A percentile compares a stretch with the other conserved stretches of the same genome.
Evolutionary conservation across 2,888 invertebrate species (phyloP).

Genomic region (Tortrix viridana): DNA sequence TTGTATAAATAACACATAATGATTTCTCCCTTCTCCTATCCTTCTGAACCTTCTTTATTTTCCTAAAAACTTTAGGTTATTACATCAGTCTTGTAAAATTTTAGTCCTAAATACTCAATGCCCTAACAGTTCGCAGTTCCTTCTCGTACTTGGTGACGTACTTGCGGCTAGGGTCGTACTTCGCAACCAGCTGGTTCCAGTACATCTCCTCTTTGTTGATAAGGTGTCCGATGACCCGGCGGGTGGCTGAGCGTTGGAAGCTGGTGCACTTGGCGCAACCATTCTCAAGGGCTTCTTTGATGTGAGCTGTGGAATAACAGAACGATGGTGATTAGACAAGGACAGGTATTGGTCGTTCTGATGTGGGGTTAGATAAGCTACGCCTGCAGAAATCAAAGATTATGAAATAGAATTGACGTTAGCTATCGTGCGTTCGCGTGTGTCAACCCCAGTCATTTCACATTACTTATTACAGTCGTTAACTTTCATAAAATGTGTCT

Average conservation of each 20-base stretch:
- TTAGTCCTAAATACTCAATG: constrained; percentile 31
- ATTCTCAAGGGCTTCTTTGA: constrained; percentile 66
- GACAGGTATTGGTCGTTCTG: too few species aligned
- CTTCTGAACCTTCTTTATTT: not conserved
- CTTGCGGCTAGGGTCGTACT: constrained; percentile 49
- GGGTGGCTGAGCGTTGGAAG: constrained; percentile 54
- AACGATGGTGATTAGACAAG: too few species aligned
- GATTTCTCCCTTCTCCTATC: too few species aligned
- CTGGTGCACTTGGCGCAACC: constrained; percentile 67
- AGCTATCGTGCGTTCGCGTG: too few species aligned
- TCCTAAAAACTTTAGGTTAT: not conserved
- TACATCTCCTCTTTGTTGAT: constrained; percentile 62
- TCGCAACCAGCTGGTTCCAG: constrained; percentile 56
- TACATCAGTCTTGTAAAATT: constrained; percentile 22
- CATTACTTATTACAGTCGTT: too few species aligned
- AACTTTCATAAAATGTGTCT: too few species aligned
- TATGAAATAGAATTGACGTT: too few species aligned
- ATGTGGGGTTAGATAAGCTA: too few species aligned
- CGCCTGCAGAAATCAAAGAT: too few species aligned
- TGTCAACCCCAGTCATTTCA: too few species aligned
- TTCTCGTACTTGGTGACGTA: constrained; percentile 57
- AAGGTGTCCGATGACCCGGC: constrained; percentile 61
- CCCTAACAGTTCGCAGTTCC: constrained; percentile 49
- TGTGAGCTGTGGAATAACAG: constrained; percentile 55
- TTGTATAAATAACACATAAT: too few species aligned